Evolutionary conservation across 2,888 invertebrate genomes (phyloP), one percentile per base, ranked within the genome.

Genomic region (Petrolisthes cinctipes): DNA sequence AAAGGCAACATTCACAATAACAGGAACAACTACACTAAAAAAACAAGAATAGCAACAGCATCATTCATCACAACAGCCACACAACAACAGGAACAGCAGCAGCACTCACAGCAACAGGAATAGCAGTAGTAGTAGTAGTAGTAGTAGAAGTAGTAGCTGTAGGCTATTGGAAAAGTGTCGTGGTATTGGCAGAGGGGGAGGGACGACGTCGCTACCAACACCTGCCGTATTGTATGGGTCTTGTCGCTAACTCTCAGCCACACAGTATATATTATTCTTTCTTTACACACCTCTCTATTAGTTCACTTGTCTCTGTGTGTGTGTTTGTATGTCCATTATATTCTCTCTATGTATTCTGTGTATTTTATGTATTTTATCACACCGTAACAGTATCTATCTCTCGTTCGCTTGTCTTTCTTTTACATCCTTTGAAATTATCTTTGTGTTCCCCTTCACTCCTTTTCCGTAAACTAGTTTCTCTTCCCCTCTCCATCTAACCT

Each of bases 111-210:
- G 11, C 6, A 14, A 17, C 51, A 76, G 76, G 53, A 53, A 51
- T 37, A 76, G 51, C 17, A 53, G 76, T 7, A 76, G 51, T 7
- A 76, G 53, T 7, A 51, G 51, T 37, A 76, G 76, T 23, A 73
- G 73, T 20, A 73, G 73, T 20, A 73, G 73, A 9, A 73, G 73
- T 20, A 73, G 73, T 20, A 73, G 73, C n/a, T 23, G 73, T 20
- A 73, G 73, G 73, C 20, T 73, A 76, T 76, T 53, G 76, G 76
- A 76, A 76, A 76, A 76, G 76, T 76, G 76, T 76, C 76, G 76
- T 76, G 76, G 76, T 76, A 76, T 76, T 76, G 76, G 76, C 76
- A 76, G 76, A 76, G 53, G 76, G 37, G 61, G 61, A 61, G 61
- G 61, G 61, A 61, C 61, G 61, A 61, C 61, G 61, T 61, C 61